phyloP scores from a whole-genome alignment of 2,888 invertebrate species.

The Lasioglossum figueresi region DNA sequence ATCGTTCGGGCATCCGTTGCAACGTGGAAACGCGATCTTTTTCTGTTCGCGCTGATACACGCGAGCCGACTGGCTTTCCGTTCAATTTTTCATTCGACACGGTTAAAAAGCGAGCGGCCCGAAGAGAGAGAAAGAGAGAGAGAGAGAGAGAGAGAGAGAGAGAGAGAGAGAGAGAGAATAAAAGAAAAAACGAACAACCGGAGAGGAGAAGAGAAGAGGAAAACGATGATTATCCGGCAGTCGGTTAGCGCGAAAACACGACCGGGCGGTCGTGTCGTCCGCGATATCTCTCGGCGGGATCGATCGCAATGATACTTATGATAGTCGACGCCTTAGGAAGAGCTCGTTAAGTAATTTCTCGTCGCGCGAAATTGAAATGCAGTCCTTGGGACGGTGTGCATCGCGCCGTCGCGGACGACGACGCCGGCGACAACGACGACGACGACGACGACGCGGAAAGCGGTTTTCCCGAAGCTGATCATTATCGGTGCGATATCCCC shows the following conservation, averaged over 20 bases:
- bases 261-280: conserved; percentile 16
- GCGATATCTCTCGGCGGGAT: conserved; percentile 43
- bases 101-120: neutral
- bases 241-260: conserved; percentile 47
- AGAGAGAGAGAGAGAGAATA: neutral
- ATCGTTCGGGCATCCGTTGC: neutral
- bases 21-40: conserved; percentile 13
- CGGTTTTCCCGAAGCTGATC: conserved; percentile 53
- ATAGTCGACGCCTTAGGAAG: conserved; percentile 29
- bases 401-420: neutral
- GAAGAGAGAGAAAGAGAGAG: neutral
- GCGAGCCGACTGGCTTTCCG: neutral
- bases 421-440: neutral
- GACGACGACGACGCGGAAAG: conserved; percentile 26
- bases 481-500: conserved; percentile 60
- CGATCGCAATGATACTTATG: conserved; percentile 49
- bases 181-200: neutral
- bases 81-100: conserved; percentile 15
- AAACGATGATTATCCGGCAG: conserved; percentile 43
- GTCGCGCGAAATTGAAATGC: conserved; percentile 57
- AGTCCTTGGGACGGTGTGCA: conserved; percentile 29
- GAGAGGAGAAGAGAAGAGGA: neutral
- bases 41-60: conserved; percentile 11
- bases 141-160: neutral
- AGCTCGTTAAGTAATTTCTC: conserved; percentile 48